Conservation (phyloP, 1,140 invertebrate species). For the Bicyclus anynana region DNA sequence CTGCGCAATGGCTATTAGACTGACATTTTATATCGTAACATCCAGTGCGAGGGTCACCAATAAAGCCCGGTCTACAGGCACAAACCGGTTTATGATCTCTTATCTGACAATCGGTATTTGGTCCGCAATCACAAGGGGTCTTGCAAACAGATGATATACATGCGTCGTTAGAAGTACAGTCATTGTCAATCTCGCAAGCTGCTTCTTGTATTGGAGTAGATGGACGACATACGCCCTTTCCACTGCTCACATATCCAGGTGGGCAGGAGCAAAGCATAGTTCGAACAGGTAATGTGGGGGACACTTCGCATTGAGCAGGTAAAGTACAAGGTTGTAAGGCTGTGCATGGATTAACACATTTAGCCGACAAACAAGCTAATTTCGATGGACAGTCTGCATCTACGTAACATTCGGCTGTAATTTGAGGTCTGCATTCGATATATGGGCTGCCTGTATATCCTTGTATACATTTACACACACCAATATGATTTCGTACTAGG, state of each 20-base stretch:
- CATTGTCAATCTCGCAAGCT: slow-evolving; percentile 85
- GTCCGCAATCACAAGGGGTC: slow-evolving; percentile 89
- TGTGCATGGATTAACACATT: slow-evolving; percentile 90
- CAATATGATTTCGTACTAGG: slow-evolving; percentile 87
- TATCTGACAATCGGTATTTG: slow-evolving; percentile 88
- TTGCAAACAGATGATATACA: slow-evolving; percentile 88
- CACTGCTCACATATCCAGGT: slow-evolving; percentile 90
- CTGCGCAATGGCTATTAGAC: slow-evolving; percentile 85
- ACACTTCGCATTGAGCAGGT: slow-evolving; percentile 88
- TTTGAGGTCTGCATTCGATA: slow-evolving; percentile 84
- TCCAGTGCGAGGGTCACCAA: slow-evolving; percentile 87
- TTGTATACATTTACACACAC: slow-evolving; percentile 88
- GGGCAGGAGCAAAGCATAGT: slow-evolving; percentile 94
- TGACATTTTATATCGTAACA: slow-evolving; percentile 86
- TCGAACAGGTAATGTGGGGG: slow-evolving; percentile 87
- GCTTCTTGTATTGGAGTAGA: slow-evolving; percentile 81
- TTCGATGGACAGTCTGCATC: slow-evolving; percentile 89
- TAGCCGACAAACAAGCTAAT: slow-evolving; percentile 88
- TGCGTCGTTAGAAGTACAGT: slow-evolving; percentile 85
- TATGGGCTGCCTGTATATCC: slow-evolving; percentile 88
- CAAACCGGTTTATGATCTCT: slow-evolving; percentile 91
- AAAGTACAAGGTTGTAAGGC: slow-evolving; percentile 87
- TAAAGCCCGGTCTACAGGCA: slow-evolving; percentile 87
- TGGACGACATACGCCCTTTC: slow-evolving; percentile 87
- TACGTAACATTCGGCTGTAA: slow-evolving; percentile 85